Percentiles rank a stretch among this genome's conserved stretches.
These are phyloP conservation scores for Microcebus ravelobensis DNA, from an alignment of 2,113 vertebrate species.

Conservation along the genomic window DNA sequence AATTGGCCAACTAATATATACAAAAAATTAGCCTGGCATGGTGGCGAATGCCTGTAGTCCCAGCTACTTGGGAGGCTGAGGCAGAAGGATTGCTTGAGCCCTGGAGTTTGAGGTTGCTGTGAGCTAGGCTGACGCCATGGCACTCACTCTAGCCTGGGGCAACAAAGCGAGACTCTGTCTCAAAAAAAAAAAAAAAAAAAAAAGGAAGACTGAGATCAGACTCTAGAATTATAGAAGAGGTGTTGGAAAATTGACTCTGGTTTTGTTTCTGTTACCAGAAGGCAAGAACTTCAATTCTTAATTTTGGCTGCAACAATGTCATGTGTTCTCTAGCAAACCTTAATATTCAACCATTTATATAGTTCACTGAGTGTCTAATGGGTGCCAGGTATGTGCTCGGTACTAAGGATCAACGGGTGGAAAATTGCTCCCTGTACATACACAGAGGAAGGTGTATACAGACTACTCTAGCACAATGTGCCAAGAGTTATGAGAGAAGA, in stretches of 20 bases:
- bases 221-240: neutral
- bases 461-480: neutral
- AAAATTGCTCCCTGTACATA: neutral
- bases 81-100: too few species aligned
- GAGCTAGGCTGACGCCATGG: too few species aligned
- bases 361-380: neutral
- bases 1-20: too few species aligned
- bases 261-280: neutral
- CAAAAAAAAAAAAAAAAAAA: too few species aligned
- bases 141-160: too few species aligned
- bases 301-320: neutral
- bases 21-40: too few species aligned
- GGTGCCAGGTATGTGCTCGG: too few species aligned
- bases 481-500: neutral
- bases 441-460: neutral
- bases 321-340: neutral
- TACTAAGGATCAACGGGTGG: neutral
- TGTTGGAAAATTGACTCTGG: neutral
- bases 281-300: neutral
- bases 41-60: too few species aligned
- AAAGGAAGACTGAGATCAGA: constrained; percentile 1
- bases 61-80: too few species aligned
- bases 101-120: too few species aligned
- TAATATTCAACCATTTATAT: neutral
- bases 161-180: too few species aligned